phyloP scores from a whole-genome alignment of 64 coral and sea anemone genomes.

The Pocillopora damicornis region DNA sequence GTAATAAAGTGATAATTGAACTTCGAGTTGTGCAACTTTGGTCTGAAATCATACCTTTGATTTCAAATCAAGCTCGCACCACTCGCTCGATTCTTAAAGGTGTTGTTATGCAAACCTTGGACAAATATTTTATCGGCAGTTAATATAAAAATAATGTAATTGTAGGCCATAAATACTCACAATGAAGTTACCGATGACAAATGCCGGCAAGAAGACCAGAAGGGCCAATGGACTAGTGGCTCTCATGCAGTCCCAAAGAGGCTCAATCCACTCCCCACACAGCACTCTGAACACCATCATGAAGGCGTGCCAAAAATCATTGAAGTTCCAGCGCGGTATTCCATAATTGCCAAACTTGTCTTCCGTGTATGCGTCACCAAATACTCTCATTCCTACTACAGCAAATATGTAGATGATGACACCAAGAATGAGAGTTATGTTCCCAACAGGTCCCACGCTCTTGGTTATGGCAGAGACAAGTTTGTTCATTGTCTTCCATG shows the following conservation, averaged over 20 bases:
- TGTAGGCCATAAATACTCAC: conserved; percentile 38
- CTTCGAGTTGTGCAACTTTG: no score
- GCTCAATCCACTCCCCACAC: conserved; percentile 85
- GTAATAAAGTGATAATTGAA: no score
- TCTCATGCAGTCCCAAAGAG: conserved; percentile 83
- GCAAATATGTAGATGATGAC: conserved; percentile 86
- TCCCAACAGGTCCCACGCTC: conserved; percentile 64
- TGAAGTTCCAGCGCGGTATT: conserved; percentile 84
- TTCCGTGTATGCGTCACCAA: conserved; percentile 65
- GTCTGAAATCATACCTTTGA: no score
- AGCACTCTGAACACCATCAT: conserved; percentile 82
- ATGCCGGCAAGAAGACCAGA: conserved; percentile 60
- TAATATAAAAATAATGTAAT: neutral
- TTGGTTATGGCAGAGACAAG: conserved; percentile 61
- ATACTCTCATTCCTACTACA: conserved; percentile 69
- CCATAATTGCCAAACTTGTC: conserved; percentile 53
- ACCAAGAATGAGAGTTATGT: conserved; percentile 69
- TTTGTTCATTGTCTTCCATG: conserved; percentile 82
- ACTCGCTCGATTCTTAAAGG: no score
- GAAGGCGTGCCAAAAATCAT: conserved; percentile 78
- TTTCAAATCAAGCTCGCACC: no score
- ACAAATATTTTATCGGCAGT: neutral
- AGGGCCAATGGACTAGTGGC: conserved; percentile 42
- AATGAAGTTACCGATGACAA: conserved; percentile 78
- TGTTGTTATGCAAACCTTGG: no score